Evolutionary conservation across 2,797 vertebrate species (phyloP).

Genomic region (Epinephelus coioides): DNA sequence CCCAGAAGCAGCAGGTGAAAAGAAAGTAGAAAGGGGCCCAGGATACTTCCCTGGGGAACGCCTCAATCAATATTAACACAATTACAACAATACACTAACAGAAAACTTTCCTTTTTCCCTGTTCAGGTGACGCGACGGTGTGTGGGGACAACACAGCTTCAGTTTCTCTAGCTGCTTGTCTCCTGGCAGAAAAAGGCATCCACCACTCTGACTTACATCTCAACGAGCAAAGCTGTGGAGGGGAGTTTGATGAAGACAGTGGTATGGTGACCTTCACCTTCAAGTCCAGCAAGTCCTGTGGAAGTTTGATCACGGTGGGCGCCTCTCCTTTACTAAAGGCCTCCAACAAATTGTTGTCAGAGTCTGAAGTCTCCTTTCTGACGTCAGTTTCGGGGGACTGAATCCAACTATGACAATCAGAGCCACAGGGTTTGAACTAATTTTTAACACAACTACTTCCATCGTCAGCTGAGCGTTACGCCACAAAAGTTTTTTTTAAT

Average conservation of each 20-base stretch:
- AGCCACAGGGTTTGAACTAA: neutral
- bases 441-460: neutral
- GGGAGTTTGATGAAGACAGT: neutral
- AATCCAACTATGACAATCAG: too few species aligned
- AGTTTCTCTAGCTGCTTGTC: neutral
- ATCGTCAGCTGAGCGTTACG: too few species aligned
- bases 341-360: neutral
- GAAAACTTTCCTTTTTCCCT: neutral
- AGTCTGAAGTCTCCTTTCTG: neutral
- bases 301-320: slow-evolving; percentile 2
- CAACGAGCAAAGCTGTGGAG: neutral
- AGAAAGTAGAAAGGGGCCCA: neutral
- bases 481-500: too few species aligned
- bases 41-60: neutral
- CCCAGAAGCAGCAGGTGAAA: too few species aligned
- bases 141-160: neutral
- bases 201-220: neutral
- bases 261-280: slow-evolving; percentile 18
- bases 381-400: too few species aligned
- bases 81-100: too few species aligned
- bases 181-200: slow-evolving; percentile 1
- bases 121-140: neutral
- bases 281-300: neutral
- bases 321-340: neutral
- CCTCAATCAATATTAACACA: neutral